These are phyloP conservation scores for Acanthopagrus latus DNA, from an alignment of 2,797 vertebrate species.

Conservation along the genomic window DNA sequence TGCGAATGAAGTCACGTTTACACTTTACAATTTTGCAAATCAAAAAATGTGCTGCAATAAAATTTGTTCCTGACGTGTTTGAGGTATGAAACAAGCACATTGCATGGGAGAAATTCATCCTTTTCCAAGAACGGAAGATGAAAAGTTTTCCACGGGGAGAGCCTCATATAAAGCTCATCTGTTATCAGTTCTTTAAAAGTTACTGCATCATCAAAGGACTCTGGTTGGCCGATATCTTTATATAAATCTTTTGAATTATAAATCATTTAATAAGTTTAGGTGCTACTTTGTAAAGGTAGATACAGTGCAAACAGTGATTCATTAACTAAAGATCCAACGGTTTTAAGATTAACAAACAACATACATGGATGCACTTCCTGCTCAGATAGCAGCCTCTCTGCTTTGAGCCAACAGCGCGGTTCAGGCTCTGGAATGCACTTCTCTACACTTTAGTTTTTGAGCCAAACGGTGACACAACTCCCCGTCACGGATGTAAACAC, in stretches of 20 bases:
- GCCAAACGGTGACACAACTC: constrained; percentile 32
- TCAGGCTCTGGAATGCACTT: constrained; percentile 32
- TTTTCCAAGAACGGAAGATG: background rate
- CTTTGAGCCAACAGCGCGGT: constrained; percentile 11
- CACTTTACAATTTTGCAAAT: background rate
- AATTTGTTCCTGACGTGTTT: background rate
- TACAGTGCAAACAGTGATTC: background rate
- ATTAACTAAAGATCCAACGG: background rate
- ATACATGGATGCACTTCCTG: constrained; percentile 12
- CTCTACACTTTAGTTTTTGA: constrained; percentile 22
- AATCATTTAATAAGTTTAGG: background rate
- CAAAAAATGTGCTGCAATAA: background rate
- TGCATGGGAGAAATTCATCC: background rate
- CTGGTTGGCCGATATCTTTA: background rate
- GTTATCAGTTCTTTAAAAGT: background rate
- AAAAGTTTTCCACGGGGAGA: background rate
- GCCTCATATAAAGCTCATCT: background rate
- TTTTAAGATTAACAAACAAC: constrained; percentile 7
- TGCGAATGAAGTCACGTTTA: background rate
- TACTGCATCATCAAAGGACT: background rate
- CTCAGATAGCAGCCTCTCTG: background rate
- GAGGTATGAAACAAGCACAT: background rate
- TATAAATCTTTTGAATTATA: background rate
- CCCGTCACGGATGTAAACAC: constrained; percentile 64
- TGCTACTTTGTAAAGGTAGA: background rate